phyloP scores from a whole-genome alignment of 2,888 invertebrate genomes.

The Conchocele bisecta region DNA sequence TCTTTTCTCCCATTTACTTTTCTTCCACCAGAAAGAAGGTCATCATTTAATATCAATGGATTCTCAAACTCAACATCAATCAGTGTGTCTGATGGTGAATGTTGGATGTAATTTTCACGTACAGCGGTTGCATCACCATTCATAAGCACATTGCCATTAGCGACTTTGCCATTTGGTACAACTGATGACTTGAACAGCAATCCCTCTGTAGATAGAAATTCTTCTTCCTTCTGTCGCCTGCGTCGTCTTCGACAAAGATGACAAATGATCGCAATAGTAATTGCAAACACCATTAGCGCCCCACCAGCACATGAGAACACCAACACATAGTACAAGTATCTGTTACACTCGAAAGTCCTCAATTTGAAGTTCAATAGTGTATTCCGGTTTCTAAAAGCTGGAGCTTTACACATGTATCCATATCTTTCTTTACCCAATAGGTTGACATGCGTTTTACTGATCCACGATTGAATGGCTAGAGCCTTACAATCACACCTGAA shows the following conservation, averaged over 20 bases:
- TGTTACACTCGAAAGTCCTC: constrained; percentile 71
- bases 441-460: constrained; percentile 51
- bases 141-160: neutral
- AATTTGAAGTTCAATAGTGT: constrained; percentile 67
- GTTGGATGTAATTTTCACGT: constrained; percentile 44
- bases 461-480: constrained; percentile 72
- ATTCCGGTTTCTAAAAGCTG: constrained; percentile 61
- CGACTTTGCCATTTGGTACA: constrained; percentile 1
- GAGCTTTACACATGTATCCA: constrained; percentile 70
- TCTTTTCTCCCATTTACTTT: constrained; percentile 5
- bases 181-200: too few relatives aligned
- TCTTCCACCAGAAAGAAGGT: constrained; percentile 13
- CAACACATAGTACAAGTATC: constrained; percentile 64
- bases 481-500: constrained; percentile 76
- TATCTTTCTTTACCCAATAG: constrained; percentile 54
- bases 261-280: constrained; percentile 60
- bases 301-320: constrained; percentile 66
- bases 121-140: constrained; percentile 12
- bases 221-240: constrained; percentile 42
- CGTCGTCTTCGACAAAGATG: constrained; percentile 59
- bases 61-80: constrained; percentile 55
- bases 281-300: constrained; percentile 60
- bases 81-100: constrained; percentile 45
- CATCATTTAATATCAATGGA: constrained; percentile 28
- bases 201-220: too few relatives aligned